Evolutionary conservation across 92 coral and sea anemone species (phyloP).

Genomic region (Montipora capitata): DNA sequence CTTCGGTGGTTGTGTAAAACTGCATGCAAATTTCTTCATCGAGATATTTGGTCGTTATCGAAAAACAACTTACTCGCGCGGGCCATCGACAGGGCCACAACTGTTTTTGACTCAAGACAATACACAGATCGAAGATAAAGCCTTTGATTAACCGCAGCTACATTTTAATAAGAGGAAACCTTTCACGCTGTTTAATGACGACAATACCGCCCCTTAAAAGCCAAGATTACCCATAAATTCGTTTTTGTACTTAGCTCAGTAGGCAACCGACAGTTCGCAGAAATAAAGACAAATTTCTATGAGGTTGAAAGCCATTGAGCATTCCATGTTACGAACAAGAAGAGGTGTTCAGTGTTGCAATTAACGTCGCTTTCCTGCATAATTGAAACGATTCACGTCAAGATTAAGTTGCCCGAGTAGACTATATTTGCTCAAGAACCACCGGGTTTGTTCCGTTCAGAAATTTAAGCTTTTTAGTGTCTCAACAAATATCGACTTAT

Average conservation of each 20-base stretch:
- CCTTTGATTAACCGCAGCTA: constrained; percentile 10
- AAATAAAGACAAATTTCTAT: too few relatives aligned
- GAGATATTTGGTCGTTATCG: constrained; percentile 13
- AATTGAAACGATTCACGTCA: background rate
- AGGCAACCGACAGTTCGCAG: background rate
- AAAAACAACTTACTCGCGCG: background rate
- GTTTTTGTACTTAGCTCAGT: background rate
- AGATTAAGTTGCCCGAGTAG: background rate
- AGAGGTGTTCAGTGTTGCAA: background rate
- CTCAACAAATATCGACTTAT: too few relatives aligned
- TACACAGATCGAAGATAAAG: background rate
- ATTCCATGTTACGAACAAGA: too few relatives aligned
- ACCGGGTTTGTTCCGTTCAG: background rate
- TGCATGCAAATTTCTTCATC: constrained; percentile 2
- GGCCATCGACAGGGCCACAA: background rate
- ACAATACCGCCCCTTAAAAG: background rate
- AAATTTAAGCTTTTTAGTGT: background rate
- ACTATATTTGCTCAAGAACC: too few relatives aligned
- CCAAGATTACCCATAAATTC: background rate
- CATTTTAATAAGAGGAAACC: background rate
- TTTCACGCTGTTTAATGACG: background rate
- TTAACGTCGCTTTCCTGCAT: background rate
- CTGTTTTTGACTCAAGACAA: background rate
- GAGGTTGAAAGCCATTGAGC: background rate
- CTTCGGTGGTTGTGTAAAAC: background rate